Evolutionary conservation across 2,113 vertebrate species (phyloP).

Genomic region (Gymnogyps californianus): DNA sequence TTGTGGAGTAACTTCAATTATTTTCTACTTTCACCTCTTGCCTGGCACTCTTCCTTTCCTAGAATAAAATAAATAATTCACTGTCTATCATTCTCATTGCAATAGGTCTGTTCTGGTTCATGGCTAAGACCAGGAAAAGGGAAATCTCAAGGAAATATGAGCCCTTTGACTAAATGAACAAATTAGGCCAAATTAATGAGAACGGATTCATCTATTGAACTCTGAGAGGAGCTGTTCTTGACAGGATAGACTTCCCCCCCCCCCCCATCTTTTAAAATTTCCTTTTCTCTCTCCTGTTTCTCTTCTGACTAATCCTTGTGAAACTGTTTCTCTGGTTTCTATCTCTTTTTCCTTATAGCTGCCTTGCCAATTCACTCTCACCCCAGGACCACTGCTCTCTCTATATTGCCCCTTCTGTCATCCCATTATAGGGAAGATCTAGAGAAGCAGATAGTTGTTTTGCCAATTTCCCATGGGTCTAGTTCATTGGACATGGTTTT

Average conservation of each 20-base stretch:
- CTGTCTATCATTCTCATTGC: background rate
- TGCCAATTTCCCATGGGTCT: background rate
- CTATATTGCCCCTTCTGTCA: background rate
- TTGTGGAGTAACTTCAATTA: background rate
- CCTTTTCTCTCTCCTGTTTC: background rate
- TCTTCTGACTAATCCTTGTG: background rate
- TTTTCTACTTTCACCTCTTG: background rate
- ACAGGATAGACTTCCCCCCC: background rate
- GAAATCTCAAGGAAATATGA: background rate
- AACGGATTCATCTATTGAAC: background rate
- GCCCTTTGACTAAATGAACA: background rate
- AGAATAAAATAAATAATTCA: background rate
- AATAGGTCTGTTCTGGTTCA: background rate
- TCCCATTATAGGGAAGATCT: background rate
- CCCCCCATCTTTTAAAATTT: background rate
- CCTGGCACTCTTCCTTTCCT: background rate
- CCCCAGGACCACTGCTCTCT: background rate
- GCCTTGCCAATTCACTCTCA: background rate
- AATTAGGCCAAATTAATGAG: background rate
- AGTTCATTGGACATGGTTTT: background rate
- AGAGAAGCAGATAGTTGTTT: background rate
- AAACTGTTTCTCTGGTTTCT: background rate
- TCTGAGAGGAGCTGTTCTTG: background rate
- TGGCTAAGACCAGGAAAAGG: background rate
- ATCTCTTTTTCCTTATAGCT: background rate